Base-by-base conservation (phyloP, 2,888 invertebrate species). In the Volucella zonaria region DNA sequence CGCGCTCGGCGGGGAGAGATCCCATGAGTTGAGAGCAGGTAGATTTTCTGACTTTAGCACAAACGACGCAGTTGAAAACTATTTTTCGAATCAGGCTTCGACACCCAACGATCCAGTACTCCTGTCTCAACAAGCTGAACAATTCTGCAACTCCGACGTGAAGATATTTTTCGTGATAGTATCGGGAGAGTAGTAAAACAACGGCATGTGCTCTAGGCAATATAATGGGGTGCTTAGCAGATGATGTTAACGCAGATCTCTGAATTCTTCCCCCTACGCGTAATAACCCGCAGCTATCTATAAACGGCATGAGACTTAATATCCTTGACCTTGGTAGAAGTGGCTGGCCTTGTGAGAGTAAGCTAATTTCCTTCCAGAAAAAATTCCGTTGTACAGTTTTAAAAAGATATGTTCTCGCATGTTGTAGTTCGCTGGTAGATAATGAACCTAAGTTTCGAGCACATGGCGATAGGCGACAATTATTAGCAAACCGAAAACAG, bases 221-320 rank as follows among this genome's bases (percentile, higher is more conserved):
- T 12, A 71, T 59, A 11, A 71, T 47, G 14, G 70, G 70, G 14
- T 58, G 70, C 49, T 71, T 71, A 8, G 42, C 49, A 3, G n/a
- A 12, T 40, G 38, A 58, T 12, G 47, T 31, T n/a, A 18, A 47
- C 14, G 38, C 8, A 8, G 70, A 71, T 12, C 43, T 18, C 12
- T 49, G 38, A 12, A 71, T 59, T 1, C 58, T 8, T 8, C 70
- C 47, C 11, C 70, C 70, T 47, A 71, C 58, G 6, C 70, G n/a
- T n/a, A n/a, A n/a, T n/a, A n/a, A n/a, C n/a, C n/a, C n/a, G n/a
- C n/a, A n/a, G n/a, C n/a, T n/a, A n/a, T n/a, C n/a, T n/a, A n/a
- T n/a, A n/a, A n/a, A n/a, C n/a, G n/a, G n/a, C n/a, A n/a, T n/a
- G n/a, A n/a, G n/a, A n/a, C n/a, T n/a, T n/a, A n/a, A n/a, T n/a